Evolutionary conservation across 2,797 vertebrate genomes (phyloP).

Genomic region (Dallia pectoralis): DNA sequence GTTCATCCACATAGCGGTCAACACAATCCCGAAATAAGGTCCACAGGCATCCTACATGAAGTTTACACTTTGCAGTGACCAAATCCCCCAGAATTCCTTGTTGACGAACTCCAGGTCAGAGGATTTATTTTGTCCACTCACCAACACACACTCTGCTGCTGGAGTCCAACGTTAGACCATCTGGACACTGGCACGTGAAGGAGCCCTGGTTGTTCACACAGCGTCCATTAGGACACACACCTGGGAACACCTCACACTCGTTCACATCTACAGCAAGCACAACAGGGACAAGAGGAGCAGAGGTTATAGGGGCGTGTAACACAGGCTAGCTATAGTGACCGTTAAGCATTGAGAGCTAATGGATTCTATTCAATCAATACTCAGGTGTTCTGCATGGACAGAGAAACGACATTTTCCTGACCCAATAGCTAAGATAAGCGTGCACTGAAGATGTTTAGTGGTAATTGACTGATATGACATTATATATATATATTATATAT

Average conservation of each 20-base stretch:
- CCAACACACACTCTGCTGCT: constrained; percentile 91
- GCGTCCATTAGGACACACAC: constrained; percentile 90
- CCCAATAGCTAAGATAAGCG: not conserved
- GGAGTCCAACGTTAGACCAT: constrained; percentile 90
- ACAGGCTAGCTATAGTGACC: not conserved
- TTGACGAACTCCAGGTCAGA: not conserved
- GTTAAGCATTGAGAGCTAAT: not conserved
- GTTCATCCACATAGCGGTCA: not conserved
- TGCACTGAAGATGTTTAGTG: not conserved
- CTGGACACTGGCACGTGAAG: constrained; percentile 92
- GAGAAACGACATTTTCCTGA: not conserved
- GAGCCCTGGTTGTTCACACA: constrained; percentile 95
- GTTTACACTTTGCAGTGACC: not conserved
- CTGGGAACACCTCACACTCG: constrained; percentile 96
- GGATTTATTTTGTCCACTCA: constrained; percentile 63
- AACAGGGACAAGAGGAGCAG: not conserved
- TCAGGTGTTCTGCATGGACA: not conserved
- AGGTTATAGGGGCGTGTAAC: not conserved
- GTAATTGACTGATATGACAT: not conserved
- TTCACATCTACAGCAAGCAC: constrained; percentile 82
- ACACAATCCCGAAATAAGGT: not conserved
- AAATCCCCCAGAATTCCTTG: not conserved
- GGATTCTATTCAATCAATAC: not conserved
- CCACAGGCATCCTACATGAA: not conserved
- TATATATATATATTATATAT: not conserved